Conservation (phyloP, 2,888 invertebrate genomes). For the Pycnomerus fuliginosus region DNA sequence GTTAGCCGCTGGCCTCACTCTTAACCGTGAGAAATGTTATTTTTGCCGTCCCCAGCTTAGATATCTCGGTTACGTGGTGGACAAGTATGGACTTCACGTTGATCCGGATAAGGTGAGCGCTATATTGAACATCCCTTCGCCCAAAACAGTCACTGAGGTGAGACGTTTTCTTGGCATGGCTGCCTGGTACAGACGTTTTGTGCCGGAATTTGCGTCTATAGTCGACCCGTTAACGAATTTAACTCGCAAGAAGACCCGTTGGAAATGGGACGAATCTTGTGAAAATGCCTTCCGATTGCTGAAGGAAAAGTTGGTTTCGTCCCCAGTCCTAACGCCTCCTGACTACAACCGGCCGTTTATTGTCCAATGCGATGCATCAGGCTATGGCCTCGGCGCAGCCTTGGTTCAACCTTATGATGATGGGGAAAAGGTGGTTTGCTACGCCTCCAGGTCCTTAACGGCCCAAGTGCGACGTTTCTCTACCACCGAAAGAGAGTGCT, state of each 20-base stretch:
- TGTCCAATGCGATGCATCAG: constrained; percentile 26
- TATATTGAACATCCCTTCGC: constrained; percentile 30
- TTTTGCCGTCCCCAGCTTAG: not conserved
- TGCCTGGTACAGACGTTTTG: constrained; percentile 37
- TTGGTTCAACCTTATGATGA: constrained; percentile 22
- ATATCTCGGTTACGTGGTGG: constrained; percentile 39
- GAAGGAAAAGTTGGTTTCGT: not conserved
- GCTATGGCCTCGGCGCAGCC: constrained; percentile 23
- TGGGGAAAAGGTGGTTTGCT: constrained; percentile 25
- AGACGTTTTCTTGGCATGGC: constrained; percentile 36
- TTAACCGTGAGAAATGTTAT: constrained; percentile 15
- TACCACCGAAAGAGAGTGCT: no score
- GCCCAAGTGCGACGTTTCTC: no score
- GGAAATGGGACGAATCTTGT: constrained; percentile 1
- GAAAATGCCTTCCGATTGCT: constrained; percentile 8
- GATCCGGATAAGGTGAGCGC: constrained; percentile 28
- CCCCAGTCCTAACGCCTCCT: constrained; percentile 6
- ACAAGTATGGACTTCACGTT: constrained; percentile 25
- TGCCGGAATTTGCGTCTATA: constrained; percentile 24
- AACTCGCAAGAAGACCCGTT: not conserved
- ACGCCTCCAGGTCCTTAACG: constrained; percentile 22
- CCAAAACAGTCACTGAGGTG: constrained; percentile 27
- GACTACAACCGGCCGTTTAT: constrained; percentile 15
- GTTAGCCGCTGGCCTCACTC: constrained; percentile 25
- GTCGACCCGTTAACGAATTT: constrained; percentile 35